phyloP scores from a whole-genome alignment of 1,140 invertebrate genomes.

The Stenopsyche tienmushanensis region DNA sequence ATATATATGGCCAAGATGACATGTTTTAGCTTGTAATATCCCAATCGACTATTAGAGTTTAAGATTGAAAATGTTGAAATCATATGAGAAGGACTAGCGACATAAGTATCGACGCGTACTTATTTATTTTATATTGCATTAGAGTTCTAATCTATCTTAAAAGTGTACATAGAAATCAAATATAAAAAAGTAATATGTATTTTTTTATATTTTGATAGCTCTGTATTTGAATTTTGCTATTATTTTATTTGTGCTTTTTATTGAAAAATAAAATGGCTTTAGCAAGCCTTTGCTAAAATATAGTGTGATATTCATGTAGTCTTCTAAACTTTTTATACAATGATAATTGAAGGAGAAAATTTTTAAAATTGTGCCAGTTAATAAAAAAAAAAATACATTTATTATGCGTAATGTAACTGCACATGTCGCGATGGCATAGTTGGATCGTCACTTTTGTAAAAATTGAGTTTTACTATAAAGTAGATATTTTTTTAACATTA shows the following conservation, averaged over 20 bases:
- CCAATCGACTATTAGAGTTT: slow-evolving; percentile 39
- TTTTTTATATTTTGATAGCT: slow-evolving; percentile 61
- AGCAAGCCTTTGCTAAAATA: slow-evolving; percentile 39
- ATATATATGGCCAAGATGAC: slow-evolving; percentile 27
- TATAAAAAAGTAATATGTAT: slow-evolving; percentile 44
- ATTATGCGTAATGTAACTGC: neutral
- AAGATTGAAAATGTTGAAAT: slow-evolving; percentile 27
- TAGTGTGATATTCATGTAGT: slow-evolving; percentile 43
- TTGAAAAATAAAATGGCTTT: slow-evolving; percentile 27
- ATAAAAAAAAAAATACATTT: slow-evolving; percentile 13
- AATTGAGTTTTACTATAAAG: slow-evolving; percentile 29
- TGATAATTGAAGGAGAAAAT: slow-evolving; percentile 18
- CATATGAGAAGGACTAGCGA: slow-evolving; percentile 28
- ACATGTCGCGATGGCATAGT: neutral
- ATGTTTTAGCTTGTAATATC: slow-evolving; percentile 37
- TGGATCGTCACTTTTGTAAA: slow-evolving; percentile 21
- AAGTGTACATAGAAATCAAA: slow-evolving; percentile 36
- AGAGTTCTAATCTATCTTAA: slow-evolving; percentile 25
- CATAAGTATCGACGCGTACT: slow-evolving; percentile 35
- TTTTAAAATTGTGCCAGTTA: slow-evolving; percentile 34
- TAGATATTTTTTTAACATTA: slow-evolving; percentile 31
- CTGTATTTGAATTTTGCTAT: slow-evolving; percentile 52
- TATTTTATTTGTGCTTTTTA: slow-evolving; percentile 37
- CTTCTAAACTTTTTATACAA: slow-evolving; percentile 41
- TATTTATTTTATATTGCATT: slow-evolving; percentile 41